Percentiles rank a stretch among this genome's conserved stretches.
These are phyloP conservation scores for Spea multiplicata DNA, from an alignment of 2,113 vertebrate species.

Conservation along the genomic window DNA sequence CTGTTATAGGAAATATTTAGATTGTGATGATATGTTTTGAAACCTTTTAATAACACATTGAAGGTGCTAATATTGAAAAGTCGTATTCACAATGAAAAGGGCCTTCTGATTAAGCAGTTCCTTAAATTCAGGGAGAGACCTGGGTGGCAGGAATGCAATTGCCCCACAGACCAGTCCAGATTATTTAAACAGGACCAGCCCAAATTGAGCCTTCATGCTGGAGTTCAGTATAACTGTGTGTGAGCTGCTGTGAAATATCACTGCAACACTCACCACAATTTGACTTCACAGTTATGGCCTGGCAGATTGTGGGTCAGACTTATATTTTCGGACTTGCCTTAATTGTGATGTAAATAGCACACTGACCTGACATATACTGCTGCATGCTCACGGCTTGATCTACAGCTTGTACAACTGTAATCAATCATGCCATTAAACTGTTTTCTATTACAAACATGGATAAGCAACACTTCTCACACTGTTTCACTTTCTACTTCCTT, in stretches of 20 bases:
- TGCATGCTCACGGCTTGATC: background rate
- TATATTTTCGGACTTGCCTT: background rate
- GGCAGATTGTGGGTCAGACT: background rate
- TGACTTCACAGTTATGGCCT: background rate
- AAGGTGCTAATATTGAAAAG: no score
- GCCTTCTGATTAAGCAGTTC: no score
- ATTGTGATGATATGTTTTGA: no score
- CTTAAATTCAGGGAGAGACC: no score
- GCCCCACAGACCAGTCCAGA: no score
- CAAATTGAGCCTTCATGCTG: no score
- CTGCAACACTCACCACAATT: background rate
- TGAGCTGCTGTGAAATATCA: background rate
- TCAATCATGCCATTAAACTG: constrained; percentile 4
- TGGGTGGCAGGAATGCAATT: no score
- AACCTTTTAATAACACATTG: no score
- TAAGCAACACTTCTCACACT: background rate
- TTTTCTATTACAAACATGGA: background rate
- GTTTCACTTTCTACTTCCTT: background rate
- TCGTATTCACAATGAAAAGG: no score
- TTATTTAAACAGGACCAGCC: no score
- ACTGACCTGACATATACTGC: background rate
- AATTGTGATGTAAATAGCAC: background rate
- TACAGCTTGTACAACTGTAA: constrained; percentile 7
- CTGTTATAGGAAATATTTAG: no score
- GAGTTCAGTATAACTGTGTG: no score